Conservation (phyloP, 1,140 invertebrate genomes). For the Hycleus phaleratus region DNA sequence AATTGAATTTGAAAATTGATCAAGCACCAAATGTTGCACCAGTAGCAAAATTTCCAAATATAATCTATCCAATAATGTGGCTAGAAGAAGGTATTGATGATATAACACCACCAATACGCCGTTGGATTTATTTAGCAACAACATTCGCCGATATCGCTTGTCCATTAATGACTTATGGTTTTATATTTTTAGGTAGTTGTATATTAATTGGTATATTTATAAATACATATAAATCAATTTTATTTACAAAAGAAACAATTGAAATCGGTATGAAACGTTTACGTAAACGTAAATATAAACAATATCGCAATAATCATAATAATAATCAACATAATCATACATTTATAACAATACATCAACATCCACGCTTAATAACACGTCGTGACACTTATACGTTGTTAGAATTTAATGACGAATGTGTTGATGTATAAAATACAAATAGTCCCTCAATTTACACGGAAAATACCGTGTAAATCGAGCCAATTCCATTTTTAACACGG, state of each 20-base stretch:
- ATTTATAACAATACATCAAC: too few species aligned
- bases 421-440: background rate
- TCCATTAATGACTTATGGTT: slow-evolving; percentile 61
- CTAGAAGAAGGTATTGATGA: slow-evolving; percentile 79
- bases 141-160: slow-evolving; percentile 61
- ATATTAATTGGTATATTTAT: slow-evolving; percentile 58
- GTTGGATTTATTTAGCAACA: slow-evolving; percentile 70
- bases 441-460: too few species aligned
- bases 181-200: slow-evolving; percentile 58
- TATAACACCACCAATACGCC: slow-evolving; percentile 61
- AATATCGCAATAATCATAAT: slow-evolving; percentile 12
- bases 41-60: slow-evolving; percentile 68
- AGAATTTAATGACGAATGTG: slow-evolving; percentile 22
- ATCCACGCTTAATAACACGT: slow-evolving; percentile 19
- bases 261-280: slow-evolving; percentile 63
- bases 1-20: slow-evolving; percentile 73
- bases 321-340: background rate
- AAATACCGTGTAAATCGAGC: too few species aligned
- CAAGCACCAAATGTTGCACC: slow-evolving; percentile 60
- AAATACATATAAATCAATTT: slow-evolving; percentile 63
- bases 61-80: slow-evolving; percentile 83
- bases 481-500: too few species aligned
- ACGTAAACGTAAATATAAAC: slow-evolving; percentile 40
- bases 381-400: slow-evolving; percentile 30
- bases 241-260: slow-evolving; percentile 66